Conservation (phyloP, 2,888 invertebrate genomes). For the Coremacera marginata region DNA sequence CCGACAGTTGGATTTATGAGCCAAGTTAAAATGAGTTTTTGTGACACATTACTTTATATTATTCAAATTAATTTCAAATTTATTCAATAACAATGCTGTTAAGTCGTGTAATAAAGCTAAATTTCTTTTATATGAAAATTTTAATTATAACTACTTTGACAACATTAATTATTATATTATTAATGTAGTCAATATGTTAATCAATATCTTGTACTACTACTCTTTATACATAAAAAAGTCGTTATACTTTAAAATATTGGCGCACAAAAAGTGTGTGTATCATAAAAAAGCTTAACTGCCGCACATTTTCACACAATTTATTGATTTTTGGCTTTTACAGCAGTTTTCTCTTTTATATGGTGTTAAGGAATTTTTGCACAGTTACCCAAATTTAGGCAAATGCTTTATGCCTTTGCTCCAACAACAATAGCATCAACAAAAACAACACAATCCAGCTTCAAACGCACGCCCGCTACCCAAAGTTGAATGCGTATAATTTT, state of each 20-base stretch:
- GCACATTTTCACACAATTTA: not conserved
- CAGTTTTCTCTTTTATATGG: constrained; percentile 27
- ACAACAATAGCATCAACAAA: not conserved
- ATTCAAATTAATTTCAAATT: no score
- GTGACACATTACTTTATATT: no score
- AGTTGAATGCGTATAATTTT: constrained; percentile 63
- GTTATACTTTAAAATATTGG: not conserved
- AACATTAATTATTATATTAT: no score
- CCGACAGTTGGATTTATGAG: no score
- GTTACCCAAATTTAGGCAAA: constrained; percentile 60
- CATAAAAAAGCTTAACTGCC: not conserved
- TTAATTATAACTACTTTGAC: no score
- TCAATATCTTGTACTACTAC: no score
- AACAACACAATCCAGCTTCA: constrained; percentile 58
- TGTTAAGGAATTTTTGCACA: constrained; percentile 56
- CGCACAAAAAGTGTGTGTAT: not conserved
- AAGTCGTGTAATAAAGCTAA: no score
- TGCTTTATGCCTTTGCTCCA: not conserved
- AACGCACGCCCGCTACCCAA: constrained; percentile 55
- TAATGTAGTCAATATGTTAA: no score
- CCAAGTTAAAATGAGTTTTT: no score
- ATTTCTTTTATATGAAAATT: no score
- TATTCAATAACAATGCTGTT: no score
- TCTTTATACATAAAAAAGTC: no score
- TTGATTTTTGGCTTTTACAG: constrained; percentile 8